Evolutionary conservation across 2,113 vertebrate genomes (phyloP), one percentile per base, ranked within the genome.

Genomic region (Nematolebias whitei): DNA sequence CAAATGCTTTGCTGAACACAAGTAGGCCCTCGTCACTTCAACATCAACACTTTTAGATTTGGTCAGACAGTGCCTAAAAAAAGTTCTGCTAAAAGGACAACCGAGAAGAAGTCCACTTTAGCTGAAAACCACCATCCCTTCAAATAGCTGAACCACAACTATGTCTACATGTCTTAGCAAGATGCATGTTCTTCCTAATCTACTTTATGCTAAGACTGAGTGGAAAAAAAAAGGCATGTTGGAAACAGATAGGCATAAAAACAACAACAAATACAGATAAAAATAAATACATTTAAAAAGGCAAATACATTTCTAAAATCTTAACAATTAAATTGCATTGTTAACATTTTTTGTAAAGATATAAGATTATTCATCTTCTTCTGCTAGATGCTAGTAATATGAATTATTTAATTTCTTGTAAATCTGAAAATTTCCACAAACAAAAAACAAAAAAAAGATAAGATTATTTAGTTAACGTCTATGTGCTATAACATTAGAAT

Each of bases 111-210:
- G 63, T 59, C 48, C 4, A 69, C 35, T 85, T 60, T 73, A 68
- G 78, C 51, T 69, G 61, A 68, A 68, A 77, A 81, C 75, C 79
- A 71, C 77, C 69, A 5, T 55, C 26, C 47, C 71, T 76, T 76
- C 40, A 87, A 82, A 85, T 70, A 70, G 61, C 51, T 35, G 38
- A 62, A 43, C 76, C 84, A 85, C 77, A 83, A 57, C 68, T 88
- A 80, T 85, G 79, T 69, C 53, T 59, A 40, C 57, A 57, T 63
- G 73, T 72, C 53, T 63, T 63, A 68, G 51, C 52, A 72, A 71
- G 80, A 67, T 75, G 22, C 65, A 47, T 72, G 43, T 67, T 81
- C 66, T 55, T 49, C 52, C 63, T 29, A 51, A 67, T 71, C 7
- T 29, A 40, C 38, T 68, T 76, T 32, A 77, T 71, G 71, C 50